These are phyloP conservation scores for Drosophila prostipennis DNA, from an alignment of 2,888 invertebrate species.

Conservation along the genomic window DNA sequence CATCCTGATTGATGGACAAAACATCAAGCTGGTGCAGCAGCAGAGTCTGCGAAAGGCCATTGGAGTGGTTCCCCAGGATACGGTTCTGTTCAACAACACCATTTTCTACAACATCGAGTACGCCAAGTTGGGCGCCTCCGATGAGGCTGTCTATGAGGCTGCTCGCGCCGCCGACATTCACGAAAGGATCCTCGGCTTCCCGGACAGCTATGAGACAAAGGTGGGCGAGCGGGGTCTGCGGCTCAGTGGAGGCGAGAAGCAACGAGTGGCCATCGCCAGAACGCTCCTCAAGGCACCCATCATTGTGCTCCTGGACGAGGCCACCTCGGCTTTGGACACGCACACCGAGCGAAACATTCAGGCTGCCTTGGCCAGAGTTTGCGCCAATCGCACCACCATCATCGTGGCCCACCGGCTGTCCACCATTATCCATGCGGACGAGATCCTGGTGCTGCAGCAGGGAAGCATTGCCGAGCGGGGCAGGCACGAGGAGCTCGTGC, in stretches of 20 bases:
- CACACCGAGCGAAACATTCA: conserved; percentile 98
- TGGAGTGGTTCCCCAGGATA: conserved; percentile 97
- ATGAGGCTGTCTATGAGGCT: conserved; percentile 94
- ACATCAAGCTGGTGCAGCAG: conserved; percentile 93
- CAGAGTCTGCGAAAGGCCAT: conserved; percentile 93
- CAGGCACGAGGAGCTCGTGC: conserved; percentile 89
- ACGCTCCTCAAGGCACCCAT: conserved; percentile 96
- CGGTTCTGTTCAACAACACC: conserved; percentile 96
- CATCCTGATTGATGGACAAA: conserved; percentile 94
- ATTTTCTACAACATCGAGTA: conserved; percentile 98
- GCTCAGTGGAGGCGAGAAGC: conserved; percentile 98
- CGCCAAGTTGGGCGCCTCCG: conserved; percentile 91
- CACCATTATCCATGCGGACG: conserved; percentile 97
- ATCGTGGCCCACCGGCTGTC: conserved; percentile 97
- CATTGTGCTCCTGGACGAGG: conserved; percentile 97
- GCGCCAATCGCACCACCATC: conserved; percentile 94
- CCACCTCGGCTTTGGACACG: conserved; percentile 97
- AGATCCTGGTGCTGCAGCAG: conserved; percentile 95
- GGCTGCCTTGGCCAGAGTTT: conserved; percentile 93
- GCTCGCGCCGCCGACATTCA: conserved; percentile 97
- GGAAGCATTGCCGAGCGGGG: conserved; percentile 97
- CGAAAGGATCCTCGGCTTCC: conserved; percentile 94
- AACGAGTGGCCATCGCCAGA: conserved; percentile 97
- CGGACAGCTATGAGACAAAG: conserved; percentile 93
- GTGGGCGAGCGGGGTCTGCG: conserved; percentile 98